Conservation (phyloP, 2,888 invertebrate genomes). For the Limnephilus marmoratus region DNA sequence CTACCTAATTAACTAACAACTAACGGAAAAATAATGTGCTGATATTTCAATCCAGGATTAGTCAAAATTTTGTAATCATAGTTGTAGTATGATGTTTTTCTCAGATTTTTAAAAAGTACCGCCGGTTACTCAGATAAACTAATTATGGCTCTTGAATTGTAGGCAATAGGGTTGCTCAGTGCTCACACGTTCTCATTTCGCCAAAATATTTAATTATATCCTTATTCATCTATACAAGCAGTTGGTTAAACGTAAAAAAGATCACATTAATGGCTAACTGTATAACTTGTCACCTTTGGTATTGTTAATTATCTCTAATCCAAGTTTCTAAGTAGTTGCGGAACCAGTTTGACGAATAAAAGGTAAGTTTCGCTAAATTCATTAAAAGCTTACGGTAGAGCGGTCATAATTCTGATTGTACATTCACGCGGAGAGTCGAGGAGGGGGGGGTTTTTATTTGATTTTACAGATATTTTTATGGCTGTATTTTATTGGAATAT, state of each 20-base stretch:
- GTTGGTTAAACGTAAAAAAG: neutral
- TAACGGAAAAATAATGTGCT: no score
- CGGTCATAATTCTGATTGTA: neutral
- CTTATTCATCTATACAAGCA: neutral
- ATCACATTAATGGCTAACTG: conserved; percentile 38
- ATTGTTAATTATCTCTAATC: conserved; percentile 37
- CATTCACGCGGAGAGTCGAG: neutral
- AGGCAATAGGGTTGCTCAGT: neutral
- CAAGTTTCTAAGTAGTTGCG: conserved; percentile 21
- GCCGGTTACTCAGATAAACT: no score
- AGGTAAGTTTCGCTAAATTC: conserved; percentile 26
- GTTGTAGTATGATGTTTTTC: no score
- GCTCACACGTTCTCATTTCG: neutral
- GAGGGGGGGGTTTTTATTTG: neutral
- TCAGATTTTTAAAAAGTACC: no score
- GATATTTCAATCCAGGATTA: no score
- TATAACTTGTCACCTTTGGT: conserved; percentile 38
- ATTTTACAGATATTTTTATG: neutral
- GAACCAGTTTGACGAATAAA: conserved; percentile 35
- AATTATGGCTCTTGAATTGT: neutral
- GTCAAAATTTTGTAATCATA: no score
- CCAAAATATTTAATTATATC: neutral
- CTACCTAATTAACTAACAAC: no score
- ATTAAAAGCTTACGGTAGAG: conserved; percentile 10
- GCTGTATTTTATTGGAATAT: neutral